Conservation (phyloP, 2,888 invertebrate genomes). For the Drosophila nigritarsus region DNA sequence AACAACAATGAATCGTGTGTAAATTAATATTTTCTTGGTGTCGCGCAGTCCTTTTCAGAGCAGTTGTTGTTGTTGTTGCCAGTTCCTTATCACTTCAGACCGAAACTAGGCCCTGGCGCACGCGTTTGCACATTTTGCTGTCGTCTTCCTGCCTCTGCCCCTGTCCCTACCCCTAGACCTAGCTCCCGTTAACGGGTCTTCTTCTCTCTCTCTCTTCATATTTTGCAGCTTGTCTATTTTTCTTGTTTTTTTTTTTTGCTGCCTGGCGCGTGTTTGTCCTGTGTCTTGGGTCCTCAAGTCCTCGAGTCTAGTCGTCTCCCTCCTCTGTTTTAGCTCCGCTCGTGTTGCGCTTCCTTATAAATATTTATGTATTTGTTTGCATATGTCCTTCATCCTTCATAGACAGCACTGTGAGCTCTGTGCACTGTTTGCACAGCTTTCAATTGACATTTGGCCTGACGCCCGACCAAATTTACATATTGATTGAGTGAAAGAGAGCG, state of each 20-base stretch:
- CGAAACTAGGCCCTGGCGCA: conserved; percentile 51
- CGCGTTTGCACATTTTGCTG: conserved; percentile 72
- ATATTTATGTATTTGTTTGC: conserved; percentile 71
- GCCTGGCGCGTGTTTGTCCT: conserved; percentile 71
- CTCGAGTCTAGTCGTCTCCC: background rate
- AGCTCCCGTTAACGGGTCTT: conserved; percentile 40
- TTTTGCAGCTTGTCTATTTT: conserved; percentile 73
- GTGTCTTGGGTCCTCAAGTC: conserved; percentile 14
- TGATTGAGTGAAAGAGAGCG: conserved; percentile 23
- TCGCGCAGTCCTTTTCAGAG: conserved; percentile 37
- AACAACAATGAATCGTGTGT: conserved; percentile 58
- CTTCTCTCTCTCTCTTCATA: conserved; percentile 15
- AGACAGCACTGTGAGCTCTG: background rate
- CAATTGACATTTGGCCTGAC: conserved; percentile 62
- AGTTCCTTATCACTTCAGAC: conserved; percentile 60
- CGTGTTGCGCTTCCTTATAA: conserved; percentile 47
- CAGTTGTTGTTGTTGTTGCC: background rate
- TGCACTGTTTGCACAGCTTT: conserved; percentile 72
- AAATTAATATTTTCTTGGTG: conserved; percentile 75
- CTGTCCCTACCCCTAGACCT: conserved; percentile 7
- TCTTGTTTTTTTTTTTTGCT: conserved; percentile 1
- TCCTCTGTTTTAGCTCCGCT: background rate
- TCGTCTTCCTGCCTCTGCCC: conserved; percentile 61
- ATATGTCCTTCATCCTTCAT: conserved; percentile 46
- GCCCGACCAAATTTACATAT: conserved; percentile 52